Evolutionary conservation across 2,113 vertebrate species (phyloP), one percentile per base, ranked within the genome.

Genomic region (Leucopternis melanops): DNA sequence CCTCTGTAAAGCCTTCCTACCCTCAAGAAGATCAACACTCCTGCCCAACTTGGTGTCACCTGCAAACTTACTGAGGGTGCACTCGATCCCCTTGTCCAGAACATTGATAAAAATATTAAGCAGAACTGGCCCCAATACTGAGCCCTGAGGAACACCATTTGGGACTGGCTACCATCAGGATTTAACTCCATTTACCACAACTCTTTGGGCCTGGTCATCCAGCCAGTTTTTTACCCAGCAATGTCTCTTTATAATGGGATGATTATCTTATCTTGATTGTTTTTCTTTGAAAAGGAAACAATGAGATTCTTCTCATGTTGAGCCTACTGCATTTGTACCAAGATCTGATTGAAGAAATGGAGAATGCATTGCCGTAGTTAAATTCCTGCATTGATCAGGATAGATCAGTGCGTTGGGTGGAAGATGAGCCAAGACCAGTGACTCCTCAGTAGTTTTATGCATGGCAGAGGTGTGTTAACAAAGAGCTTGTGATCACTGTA

Each of bases 241-340:
- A 55, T 0, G 0, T 10, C 34, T 70, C 40, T 84, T 90, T 61
- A 19, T 72, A 59, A 34, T 10, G 44, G 5, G 7, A 6, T 59
- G 10, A 49, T 92, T 63, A 75, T 1, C 40, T 52, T 88, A 75
- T 1, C 36, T 52, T 88, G 16, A 49, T 57, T 80, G 14, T 32
- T 88, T 88, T 91, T 63, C n/a, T 93, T 61, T 62, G 62, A 36
- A 63, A 92, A 75, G 23, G 16, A 63, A 82, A 75, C 5, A 17
- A 7, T 59, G 69, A 85, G 22, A 16, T 29, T 66, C 25, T 31
- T 78, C 32, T 93, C 6, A 3, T 58, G 29, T 58, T 86, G 45
- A 86, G 16, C n/a, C 17, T 47, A 32, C 32, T 70, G 54, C 26
- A 38, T 81, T 70, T 73, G 31, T 61, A 61, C 34, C 25, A 54